These are phyloP conservation scores for Pseudococcus viburni DNA, from an alignment of 2,888 invertebrate species.

Conservation along the genomic window DNA sequence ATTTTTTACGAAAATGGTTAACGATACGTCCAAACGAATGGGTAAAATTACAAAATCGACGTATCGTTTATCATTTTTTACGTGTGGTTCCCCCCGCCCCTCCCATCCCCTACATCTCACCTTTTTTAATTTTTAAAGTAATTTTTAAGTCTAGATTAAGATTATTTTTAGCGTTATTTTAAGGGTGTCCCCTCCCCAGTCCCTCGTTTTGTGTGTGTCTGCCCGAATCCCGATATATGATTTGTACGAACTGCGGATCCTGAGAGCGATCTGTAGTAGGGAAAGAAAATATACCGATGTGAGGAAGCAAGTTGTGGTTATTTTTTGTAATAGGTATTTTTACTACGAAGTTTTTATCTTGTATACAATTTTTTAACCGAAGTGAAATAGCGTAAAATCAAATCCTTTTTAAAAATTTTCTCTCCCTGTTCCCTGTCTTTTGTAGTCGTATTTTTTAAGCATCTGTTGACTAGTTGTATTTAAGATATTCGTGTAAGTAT, in stretches of 20 bases:
- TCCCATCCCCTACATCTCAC: not conserved
- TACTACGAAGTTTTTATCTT: slow-evolving; percentile 29
- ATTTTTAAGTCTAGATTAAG: slow-evolving; percentile 30
- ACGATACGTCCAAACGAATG: not conserved
- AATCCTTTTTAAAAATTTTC: slow-evolving; percentile 20
- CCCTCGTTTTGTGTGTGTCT: not conserved
- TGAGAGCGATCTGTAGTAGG: not conserved
- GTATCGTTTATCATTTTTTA: not conserved
- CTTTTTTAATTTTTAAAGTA: slow-evolving; percentile 51
- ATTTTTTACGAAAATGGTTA: not conserved
- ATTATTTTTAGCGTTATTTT: slow-evolving; percentile 53
- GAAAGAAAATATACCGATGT: not conserved
- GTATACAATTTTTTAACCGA: slow-evolving; percentile 46
- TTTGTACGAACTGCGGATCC: not conserved
- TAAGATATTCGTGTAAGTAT: slow-evolving; percentile 43
- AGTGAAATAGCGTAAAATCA: not conserved
- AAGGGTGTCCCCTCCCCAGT: not conserved
- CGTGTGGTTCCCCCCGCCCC: not conserved
- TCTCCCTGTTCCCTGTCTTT: not conserved
- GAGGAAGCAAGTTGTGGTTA: not conserved
- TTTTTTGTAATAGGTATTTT: slow-evolving; percentile 33
- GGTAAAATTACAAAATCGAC: not conserved
- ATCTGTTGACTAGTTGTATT: slow-evolving; percentile 65
- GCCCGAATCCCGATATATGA: not conserved
- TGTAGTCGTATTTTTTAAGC: slow-evolving; percentile 59